These are phyloP conservation scores for Esox masquinongy DNA, from an alignment of 2,797 vertebrate species.

Conservation along the genomic window DNA sequence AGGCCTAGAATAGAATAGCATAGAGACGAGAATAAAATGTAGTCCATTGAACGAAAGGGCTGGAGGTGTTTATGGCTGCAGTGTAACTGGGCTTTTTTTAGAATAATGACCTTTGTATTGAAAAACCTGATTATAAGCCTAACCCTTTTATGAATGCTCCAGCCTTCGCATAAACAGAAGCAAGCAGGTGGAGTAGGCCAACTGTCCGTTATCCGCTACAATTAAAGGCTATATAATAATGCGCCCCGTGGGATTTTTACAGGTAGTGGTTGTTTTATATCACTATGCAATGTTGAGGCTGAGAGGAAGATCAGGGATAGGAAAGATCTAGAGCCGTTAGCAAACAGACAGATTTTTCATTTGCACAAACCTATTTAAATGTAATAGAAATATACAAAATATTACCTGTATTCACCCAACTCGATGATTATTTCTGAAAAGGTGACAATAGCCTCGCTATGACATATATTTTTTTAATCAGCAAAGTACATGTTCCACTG, in stretches of 20 bases:
- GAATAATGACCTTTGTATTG: neutral
- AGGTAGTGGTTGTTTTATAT: conserved; percentile 28
- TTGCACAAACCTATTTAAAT: neutral
- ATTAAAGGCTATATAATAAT: conserved; percentile 19
- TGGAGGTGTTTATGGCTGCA: neutral
- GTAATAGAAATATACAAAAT: too few species aligned
- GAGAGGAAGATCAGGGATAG: neutral
- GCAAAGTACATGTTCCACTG: too few species aligned
- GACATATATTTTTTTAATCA: too few species aligned
- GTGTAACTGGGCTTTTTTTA: neutral
- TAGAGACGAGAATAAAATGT: conserved; percentile 1
- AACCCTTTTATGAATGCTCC: neutral
- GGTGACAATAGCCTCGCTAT: too few species aligned
- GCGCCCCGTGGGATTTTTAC: conserved; percentile 17
- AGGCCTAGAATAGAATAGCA: neutral
- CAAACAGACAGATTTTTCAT: neutral
- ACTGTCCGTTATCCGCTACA: neutral
- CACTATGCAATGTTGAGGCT: neutral
- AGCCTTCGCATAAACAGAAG: neutral
- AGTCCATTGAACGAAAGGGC: neutral
- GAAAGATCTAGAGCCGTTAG: neutral
- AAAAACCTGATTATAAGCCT: neutral
- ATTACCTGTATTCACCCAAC: too few species aligned
- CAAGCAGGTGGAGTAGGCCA: conserved; percentile 6
- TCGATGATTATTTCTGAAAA: too few species aligned